Base-by-base conservation (phyloP, 2,888 invertebrate genomes). In the Pollenia amentaria region DNA sequence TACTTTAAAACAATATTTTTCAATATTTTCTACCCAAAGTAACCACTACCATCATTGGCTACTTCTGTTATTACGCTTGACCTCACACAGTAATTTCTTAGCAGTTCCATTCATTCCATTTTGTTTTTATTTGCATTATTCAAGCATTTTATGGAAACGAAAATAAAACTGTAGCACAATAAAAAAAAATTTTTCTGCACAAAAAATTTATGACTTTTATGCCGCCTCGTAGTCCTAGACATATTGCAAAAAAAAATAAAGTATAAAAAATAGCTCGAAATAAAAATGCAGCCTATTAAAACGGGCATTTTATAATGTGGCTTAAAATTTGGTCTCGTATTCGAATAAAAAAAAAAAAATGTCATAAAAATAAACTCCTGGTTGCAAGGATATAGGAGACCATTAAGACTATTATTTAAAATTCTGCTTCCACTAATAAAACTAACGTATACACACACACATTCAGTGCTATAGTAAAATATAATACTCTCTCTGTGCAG, bases 151-250 rank as follows among this genome's bases (percentile, higher is more conserved):
- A 65, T 53, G 64, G 40, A 53, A 14, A 72, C 44, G 64, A 55
- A 62, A 44, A 70, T 62, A 38, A 14, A 67, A 38, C 14, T 10
- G 40, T 18, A 38, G 29, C 18, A 18, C 18, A 16, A 10, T 18
- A 14, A 48, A 62, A 64, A 72, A 40, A 55, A 29, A 65, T 29
- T 55, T 29, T 29, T 29, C 29, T 29, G 29, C 29, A 46, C 53
- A 72, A 7, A 60, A 65, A 79, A 79, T 79, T 73, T 73, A 84
- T 79, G 67, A 62, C 67, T 73, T 84, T 73, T 53, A 53, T 79
- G 84, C 18, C 84, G 84, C 73, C 84, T 65, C 21, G 40, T 38
- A 62, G 84, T 67, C 78, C 57, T 44, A 18, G 21, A 65, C 44
- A 53, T 51, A 44, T 73, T 67, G 44, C 60, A 44, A 3, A 79